Percentiles rank a stretch among this genome's conserved stretches.
Evolutionary conservation across 1,140 invertebrate genomes (phyloP).

Genomic region (Caenorhabditis remanei): DNA sequence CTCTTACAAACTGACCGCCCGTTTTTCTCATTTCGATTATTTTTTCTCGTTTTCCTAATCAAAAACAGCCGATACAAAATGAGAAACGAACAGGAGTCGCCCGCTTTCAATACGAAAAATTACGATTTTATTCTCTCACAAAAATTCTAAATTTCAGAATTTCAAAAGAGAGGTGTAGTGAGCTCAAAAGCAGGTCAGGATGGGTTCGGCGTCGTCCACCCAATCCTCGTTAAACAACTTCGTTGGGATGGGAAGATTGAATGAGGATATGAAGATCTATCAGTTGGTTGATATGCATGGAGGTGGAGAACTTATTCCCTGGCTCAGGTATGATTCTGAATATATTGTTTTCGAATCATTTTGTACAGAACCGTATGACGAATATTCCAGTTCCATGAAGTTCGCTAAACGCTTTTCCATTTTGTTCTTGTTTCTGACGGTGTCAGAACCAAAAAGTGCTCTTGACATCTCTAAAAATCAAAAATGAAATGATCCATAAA

Average conservation of each 20-base stretch:
- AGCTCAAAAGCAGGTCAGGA: not conserved
- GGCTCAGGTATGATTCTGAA: slow-evolving; percentile 67
- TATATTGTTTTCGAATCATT: not conserved
- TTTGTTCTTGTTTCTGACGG: too few relatives aligned
- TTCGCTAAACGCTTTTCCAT: too few relatives aligned
- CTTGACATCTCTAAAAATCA: too few relatives aligned
- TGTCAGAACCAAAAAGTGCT: too few relatives aligned
- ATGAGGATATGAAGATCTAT: slow-evolving; percentile 67
- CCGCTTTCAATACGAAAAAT: not conserved
- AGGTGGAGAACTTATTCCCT: slow-evolving; percentile 75
- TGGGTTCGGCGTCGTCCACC: slow-evolving; percentile 53
- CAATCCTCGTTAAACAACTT: slow-evolving; percentile 43
- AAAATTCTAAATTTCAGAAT: not conserved
- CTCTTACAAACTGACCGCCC: not conserved
- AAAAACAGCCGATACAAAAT: slow-evolving; percentile 4
- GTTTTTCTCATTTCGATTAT: not conserved
- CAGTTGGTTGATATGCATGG: slow-evolving; percentile 71
- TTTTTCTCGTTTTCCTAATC: not conserved
- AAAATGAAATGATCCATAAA: slow-evolving; percentile 2
- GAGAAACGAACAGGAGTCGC: not conserved
- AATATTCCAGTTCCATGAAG: too few relatives aligned
- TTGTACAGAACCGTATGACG: too few relatives aligned
- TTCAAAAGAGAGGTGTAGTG: not conserved
- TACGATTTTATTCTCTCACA: not conserved
- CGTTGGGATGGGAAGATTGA: slow-evolving; percentile 58